These are phyloP conservation scores for Schizaphis graminum DNA, from an alignment of 2,888 invertebrate species.

Conservation along the genomic window DNA sequence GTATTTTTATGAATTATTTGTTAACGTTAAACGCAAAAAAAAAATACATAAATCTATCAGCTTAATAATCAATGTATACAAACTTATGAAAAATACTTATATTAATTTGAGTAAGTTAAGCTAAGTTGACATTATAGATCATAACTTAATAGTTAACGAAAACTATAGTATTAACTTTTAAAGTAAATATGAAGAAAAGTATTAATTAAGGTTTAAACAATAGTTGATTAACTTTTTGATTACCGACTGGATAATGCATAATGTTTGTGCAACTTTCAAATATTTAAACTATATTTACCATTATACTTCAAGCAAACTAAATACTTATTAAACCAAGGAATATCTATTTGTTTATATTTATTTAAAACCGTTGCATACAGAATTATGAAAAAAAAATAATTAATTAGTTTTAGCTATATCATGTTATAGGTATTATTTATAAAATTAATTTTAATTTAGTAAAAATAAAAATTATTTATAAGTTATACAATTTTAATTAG, in stretches of 20 bases:
- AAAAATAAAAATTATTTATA: background rate
- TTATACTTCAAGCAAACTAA: background rate
- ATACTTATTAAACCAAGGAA: background rate
- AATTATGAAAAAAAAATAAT: background rate
- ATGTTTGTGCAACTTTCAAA: background rate
- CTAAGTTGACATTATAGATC: background rate
- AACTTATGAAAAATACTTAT: background rate
- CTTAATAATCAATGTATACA: background rate
- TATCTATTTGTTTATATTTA: background rate
- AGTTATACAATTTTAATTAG: background rate
- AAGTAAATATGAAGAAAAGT: background rate
- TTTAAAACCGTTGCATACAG: background rate
- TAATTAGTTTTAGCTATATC: background rate
- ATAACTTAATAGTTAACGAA: background rate
- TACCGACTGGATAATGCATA: background rate
- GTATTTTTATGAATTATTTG: background rate
- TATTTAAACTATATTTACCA: background rate
- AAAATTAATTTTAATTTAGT: too few species aligned
- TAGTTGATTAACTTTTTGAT: background rate
- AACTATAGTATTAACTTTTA: background rate
- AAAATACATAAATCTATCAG: background rate
- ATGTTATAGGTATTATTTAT: background rate
- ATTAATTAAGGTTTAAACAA: background rate
- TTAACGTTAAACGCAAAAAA: background rate
- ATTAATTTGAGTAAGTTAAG: background rate